Evolutionary conservation across 1,140 invertebrate species (phyloP).

Genomic region (Acarapis woodi): DNA sequence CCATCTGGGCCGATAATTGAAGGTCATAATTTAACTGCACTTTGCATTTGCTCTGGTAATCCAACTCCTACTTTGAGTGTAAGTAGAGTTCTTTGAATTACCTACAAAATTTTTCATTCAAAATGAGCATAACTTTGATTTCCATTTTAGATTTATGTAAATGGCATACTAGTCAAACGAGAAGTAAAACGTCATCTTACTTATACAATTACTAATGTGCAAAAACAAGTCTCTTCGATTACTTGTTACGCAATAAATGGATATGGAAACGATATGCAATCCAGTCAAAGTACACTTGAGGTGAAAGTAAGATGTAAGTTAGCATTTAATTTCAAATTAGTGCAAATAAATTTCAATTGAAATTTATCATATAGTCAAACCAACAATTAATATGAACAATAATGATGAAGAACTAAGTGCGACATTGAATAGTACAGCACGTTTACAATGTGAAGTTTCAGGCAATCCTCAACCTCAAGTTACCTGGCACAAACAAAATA

Average conservation of each 20-base stretch:
- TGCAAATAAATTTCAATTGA: not conserved
- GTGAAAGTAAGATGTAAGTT: constrained; percentile 46
- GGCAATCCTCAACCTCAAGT: constrained; percentile 42
- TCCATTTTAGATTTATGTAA: no score
- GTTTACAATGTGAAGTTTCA: constrained; percentile 38
- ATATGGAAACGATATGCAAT: not conserved
- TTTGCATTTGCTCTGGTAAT: constrained; percentile 48
- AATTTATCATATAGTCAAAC: constrained; percentile 1
- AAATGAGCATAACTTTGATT: constrained; percentile 10
- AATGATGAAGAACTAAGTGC: constrained; percentile 22
- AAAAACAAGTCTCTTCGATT: constrained; percentile 35
- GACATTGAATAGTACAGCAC: constrained; percentile 35
- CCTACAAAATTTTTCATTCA: constrained; percentile 34
- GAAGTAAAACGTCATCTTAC: constrained; percentile 25
- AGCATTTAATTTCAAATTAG: not conserved
- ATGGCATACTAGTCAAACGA: constrained; percentile 4
- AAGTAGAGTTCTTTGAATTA: no score
- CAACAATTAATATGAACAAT: not conserved
- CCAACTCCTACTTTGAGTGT: constrained; percentile 48
- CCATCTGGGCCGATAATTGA: constrained; percentile 46
- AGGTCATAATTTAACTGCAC: constrained; percentile 46
- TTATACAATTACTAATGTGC: constrained; percentile 44
- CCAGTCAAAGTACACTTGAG: constrained; percentile 37
- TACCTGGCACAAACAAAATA: constrained; percentile 35
- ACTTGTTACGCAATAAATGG: constrained; percentile 4